Percentiles rank a stretch among this genome's conserved stretches.
Evolutionary conservation across 2,113 vertebrate genomes (phyloP).

Genomic region (Marcusenius ussheri): DNA sequence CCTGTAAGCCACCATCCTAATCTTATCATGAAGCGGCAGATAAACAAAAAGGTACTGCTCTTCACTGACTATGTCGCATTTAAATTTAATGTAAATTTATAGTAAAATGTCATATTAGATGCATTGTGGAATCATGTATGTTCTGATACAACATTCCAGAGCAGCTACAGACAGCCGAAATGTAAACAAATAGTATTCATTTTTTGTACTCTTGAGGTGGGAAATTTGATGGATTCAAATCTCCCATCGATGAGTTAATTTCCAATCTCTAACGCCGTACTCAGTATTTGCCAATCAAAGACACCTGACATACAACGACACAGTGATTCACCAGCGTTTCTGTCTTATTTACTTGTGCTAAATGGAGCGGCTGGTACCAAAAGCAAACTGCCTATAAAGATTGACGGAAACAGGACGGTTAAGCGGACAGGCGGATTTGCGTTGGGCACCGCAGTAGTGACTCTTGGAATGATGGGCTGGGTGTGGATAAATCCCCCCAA

Average conservation of each 20-base stretch:
- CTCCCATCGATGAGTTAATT: neutral
- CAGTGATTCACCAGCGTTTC: neutral
- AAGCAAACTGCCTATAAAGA: neutral
- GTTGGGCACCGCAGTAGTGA: neutral
- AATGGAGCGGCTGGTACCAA: neutral
- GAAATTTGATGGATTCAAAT: neutral
- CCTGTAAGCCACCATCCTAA: neutral
- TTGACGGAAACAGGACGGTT: neutral
- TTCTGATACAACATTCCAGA: neutral
- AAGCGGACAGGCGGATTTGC: neutral
- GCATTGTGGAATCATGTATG: neutral
- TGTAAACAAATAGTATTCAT: neutral
- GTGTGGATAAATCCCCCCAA: neutral
- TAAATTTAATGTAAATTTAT: neutral
- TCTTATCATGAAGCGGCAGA: neutral
- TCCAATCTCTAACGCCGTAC: neutral
- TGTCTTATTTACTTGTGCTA: neutral
- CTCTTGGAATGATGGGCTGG: neutral
- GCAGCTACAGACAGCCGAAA: neutral
- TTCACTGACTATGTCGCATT: neutral
- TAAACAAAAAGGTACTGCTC: neutral
- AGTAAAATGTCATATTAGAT: neutral
- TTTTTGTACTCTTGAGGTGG: neutral
- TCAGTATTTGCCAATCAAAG: neutral
- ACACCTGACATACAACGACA: neutral